Base-by-base conservation (phyloP, 1,140 invertebrate species). In the Lepidotrigona ventralis region DNA sequence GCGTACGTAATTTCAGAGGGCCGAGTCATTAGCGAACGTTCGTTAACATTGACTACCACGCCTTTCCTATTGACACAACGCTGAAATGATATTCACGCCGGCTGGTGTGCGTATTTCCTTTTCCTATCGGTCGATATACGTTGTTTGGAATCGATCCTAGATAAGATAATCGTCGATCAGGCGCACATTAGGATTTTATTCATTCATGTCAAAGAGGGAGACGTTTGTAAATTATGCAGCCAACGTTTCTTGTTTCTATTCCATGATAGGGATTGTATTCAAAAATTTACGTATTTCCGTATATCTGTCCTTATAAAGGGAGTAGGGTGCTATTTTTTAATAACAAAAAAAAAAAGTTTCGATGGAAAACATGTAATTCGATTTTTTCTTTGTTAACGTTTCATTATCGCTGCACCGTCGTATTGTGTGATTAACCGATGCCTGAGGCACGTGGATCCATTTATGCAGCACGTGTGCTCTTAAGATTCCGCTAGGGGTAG, bases 1-100 rank as follows among this genome's bases (percentile, higher is more conserved):
- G 64, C 72, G 46, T 14, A 12, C 79, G 64, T 60, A 77, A 78
- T 83, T 69, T 63, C 26, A 21, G 39, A 9, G 26, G 63, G 51
- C 73, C 58, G 78, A 80, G 68, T 88, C 85, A 81, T 88, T 87
- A 84, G 68, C 63, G 82, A 51, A 63, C 60, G 77, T 73, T 83
- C 75, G 64, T 87, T 86, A 87, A 87, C 75, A 73, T 69, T 17
- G 39, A 29, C 29, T 53, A 39, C 15, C 51, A 29, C 74, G 54
- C 39, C 19, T 9, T 39, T 46, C 23, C 8, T 1, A 54, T 33
- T 46, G 69, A 29, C 46, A 76, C 46, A 82, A 77, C 80, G 54
- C 60, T 74, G 29, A 60, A 69, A 56, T 60, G 71, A 81, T 56
- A 74, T 66, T 81, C 70, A 15, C 46, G 29, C 29, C 23, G 71